Conservation (phyloP, 2,113 vertebrate genomes). For the Nymphicus hollandicus region DNA sequence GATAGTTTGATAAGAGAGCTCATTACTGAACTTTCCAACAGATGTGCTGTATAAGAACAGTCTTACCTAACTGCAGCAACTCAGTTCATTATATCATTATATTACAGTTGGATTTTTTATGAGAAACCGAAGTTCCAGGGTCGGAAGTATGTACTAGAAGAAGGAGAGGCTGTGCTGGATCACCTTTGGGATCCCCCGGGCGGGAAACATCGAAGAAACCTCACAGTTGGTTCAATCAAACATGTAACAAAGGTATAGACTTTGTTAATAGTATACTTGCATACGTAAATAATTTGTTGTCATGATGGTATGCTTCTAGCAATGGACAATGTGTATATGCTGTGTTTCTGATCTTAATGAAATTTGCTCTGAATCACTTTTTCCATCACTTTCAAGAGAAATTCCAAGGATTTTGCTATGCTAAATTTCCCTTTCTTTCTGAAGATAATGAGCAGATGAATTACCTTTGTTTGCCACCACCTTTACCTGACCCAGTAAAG, state of each 20-base stretch:
- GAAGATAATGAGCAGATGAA: neutral
- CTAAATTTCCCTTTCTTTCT: neutral
- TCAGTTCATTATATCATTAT: conserved; percentile 12
- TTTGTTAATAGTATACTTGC: neutral
- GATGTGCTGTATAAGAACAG: neutral
- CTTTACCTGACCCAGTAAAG: neutral
- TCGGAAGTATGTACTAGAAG: conserved; percentile 79
- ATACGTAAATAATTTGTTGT: neutral
- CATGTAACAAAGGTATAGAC: conserved; percentile 79
- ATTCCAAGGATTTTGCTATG: neutral
- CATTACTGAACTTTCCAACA: neutral
- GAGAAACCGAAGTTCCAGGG: conserved; percentile 81
- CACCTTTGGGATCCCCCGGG: conserved; percentile 66
- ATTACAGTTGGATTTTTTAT: conserved; percentile 85
- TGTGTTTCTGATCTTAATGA: neutral
- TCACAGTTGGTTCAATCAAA: conserved; percentile 80
- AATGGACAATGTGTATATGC: neutral
- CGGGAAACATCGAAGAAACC: conserved; percentile 43
- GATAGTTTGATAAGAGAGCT: neutral
- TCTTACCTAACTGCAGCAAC: neutral
- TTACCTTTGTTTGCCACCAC: neutral
- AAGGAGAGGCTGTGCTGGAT: conserved; percentile 79
- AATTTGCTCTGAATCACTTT: neutral
- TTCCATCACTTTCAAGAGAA: neutral
- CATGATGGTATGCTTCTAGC: neutral